Percentiles rank a stretch among this genome's conserved stretches.
Evolutionary conservation across 2,888 invertebrate genomes (phyloP).

Genomic region (Dryomyza anilis): DNA sequence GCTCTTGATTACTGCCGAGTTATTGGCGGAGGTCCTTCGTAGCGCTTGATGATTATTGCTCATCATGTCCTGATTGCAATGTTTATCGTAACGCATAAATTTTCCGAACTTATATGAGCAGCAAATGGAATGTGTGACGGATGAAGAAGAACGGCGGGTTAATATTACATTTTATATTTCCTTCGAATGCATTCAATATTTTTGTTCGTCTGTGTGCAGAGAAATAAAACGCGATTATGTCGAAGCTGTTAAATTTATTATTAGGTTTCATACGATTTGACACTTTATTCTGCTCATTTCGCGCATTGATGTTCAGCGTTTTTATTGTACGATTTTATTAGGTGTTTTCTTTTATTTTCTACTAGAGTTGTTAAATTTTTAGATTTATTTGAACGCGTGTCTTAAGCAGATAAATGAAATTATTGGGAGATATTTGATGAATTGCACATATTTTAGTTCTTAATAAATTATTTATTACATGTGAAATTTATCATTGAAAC

Average conservation of each 20-base stretch:
- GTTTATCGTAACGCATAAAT: constrained; percentile 6
- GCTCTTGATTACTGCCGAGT: neutral
- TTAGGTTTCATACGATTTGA: neutral
- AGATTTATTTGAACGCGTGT: no score
- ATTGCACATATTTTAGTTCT: no score
- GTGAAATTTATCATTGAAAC: no score
- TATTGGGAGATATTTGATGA: no score
- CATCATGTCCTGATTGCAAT: neutral
- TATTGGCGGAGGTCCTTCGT: neutral
- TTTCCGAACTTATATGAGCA: constrained; percentile 4
- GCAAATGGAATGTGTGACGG: no score
- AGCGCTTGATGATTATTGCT: constrained; percentile 7
- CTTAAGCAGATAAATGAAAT: no score
- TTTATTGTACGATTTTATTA: constrained; percentile 3
- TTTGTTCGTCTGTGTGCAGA: neutral
- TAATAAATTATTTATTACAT: no score
- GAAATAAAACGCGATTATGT: neutral
- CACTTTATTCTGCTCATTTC: neutral
- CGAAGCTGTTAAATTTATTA: no score
- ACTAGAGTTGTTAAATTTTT: no score
- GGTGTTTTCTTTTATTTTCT: neutral
- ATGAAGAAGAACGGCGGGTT: no score
- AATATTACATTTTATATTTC: no score
- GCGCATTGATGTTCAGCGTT: neutral
- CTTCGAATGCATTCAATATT: no score